A percentile compares a stretch with the other conserved stretches of the same genome.
These are phyloP conservation scores for Luehdorfia chinensis DNA, from an alignment of 1,140 invertebrate species.

Conservation along the genomic window DNA sequence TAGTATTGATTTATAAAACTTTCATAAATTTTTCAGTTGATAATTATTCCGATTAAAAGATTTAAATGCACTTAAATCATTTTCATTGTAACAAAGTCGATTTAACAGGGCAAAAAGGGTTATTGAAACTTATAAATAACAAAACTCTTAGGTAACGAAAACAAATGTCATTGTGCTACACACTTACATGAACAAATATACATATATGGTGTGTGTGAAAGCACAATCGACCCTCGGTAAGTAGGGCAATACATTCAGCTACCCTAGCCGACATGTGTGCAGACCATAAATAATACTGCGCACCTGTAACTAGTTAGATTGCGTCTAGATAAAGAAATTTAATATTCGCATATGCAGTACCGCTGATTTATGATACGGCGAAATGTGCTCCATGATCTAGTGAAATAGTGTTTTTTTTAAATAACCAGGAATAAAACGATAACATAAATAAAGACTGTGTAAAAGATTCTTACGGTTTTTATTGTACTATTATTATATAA, in stretches of 20 bases:
- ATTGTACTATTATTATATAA: too few species aligned
- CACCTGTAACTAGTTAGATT: slow-evolving; percentile 63
- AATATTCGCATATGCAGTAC: slow-evolving; percentile 41
- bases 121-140: too few species aligned
- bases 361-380: slow-evolving; percentile 42
- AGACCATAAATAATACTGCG: slow-evolving; percentile 55
- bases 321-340: slow-evolving; percentile 62
- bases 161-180: slow-evolving; percentile 29
- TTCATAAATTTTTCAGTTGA: too few species aligned
- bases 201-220: slow-evolving; percentile 24
- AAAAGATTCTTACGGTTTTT: too few species aligned
- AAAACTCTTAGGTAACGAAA: too few species aligned
- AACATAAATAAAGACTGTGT: too few species aligned
- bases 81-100: too few species aligned
- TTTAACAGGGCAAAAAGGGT: too few species aligned
- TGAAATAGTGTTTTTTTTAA: slow-evolving; percentile 8
- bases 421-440: slow-evolving; percentile 6
- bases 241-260: slow-evolving; percentile 57
- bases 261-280: slow-evolving; percentile 49
- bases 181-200: slow-evolving; percentile 31
- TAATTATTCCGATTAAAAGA: too few species aligned
- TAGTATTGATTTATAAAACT: too few species aligned
- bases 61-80: too few species aligned
- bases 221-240: slow-evolving; percentile 43
- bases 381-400: slow-evolving; percentile 21